Base-by-base conservation (phyloP, 2,113 vertebrate genomes). In the Lanius ludovicianus region DNA sequence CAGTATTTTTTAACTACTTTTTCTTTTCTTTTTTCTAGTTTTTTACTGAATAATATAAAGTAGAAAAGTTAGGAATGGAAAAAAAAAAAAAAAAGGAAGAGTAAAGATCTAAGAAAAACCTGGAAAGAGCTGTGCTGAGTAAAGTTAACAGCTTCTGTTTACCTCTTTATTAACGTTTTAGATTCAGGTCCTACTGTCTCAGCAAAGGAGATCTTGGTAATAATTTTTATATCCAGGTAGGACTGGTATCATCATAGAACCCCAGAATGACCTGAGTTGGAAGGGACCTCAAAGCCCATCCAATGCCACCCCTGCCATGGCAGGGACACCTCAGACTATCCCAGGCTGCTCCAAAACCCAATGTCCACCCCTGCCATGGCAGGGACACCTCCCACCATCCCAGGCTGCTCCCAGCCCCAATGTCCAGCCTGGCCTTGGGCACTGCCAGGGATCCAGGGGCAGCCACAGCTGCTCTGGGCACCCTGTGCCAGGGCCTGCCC, bases 371-470 rank as follows among this genome's bases (percentile, higher is more conserved):
- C 7, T 42, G 13, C 67, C 39, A 7, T 30, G 39, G 53, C 77
- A 67, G 15, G 39, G 46, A 46, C 28, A 67, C 2, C 11, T 39
- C 1, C 7, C 27, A 25, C 24, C 1, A 0, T 6, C 8, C 59
- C 60, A 89, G 18, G 9, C 0, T 28, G 15, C 8, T 33, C 44
- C 37, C 7, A 37, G 8, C 37, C 37, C 37, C 37, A 37, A 37
- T 37, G 37, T 37, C 37, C 42, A 65, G 0, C 44, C 37, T 44
- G 52, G 7, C 23, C 44, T 44, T 16, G 86, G 50, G 0, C 52
- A 44, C 37, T 44, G 0, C 22, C 37, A 67, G 52, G 49, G 68
- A 39, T n/a, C 28, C 69, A 64, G 41, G 41, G 41, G n/a, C 49
- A 39, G 49, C 68, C 81, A 3, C 41, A 55, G 49, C 76, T 55